Percentiles rank a stretch among this genome's conserved stretches.
These are phyloP conservation scores for Alethe diademata DNA, from an alignment of 2,113 vertebrate genomes.

Conservation along the genomic window DNA sequence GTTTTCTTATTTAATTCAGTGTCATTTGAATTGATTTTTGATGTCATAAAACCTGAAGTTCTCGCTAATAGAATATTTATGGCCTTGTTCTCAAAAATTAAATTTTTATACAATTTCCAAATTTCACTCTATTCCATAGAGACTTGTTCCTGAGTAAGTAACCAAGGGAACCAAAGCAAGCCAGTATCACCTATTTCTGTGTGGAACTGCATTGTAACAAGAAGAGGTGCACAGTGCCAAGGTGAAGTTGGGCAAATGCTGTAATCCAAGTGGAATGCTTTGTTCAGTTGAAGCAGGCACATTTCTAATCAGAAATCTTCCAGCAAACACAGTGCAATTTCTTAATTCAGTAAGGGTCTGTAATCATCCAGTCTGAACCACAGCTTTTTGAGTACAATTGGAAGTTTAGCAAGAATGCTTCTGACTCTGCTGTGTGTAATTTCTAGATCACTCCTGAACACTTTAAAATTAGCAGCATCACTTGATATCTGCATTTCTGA, in stretches of 20 bases:
- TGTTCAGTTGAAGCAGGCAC: neutral
- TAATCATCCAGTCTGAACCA: neutral
- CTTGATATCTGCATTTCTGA: neutral
- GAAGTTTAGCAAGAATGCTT: neutral
- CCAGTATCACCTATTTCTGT: neutral
- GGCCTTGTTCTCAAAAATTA: neutral
- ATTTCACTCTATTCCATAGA: neutral
- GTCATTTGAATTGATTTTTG: neutral
- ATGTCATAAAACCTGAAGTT: neutral
- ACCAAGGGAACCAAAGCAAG: slow-evolving; percentile 11
- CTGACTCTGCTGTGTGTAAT: neutral
- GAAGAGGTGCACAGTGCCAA: neutral
- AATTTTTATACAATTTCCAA: neutral
- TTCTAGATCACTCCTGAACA: neutral
- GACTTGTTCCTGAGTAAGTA: neutral
- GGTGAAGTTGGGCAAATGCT: neutral
- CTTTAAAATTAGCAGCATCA: neutral
- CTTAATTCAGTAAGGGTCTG: neutral
- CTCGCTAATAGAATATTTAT: neutral
- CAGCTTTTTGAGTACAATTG: neutral
- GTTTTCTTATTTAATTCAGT: neutral
- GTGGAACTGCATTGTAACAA: neutral
- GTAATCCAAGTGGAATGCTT: neutral
- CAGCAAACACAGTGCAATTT: neutral
- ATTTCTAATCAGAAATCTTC: neutral